These are phyloP conservation scores for Drosophila willistoni DNA, from an alignment of 1,140 invertebrate genomes.

Conservation along the genomic window DNA sequence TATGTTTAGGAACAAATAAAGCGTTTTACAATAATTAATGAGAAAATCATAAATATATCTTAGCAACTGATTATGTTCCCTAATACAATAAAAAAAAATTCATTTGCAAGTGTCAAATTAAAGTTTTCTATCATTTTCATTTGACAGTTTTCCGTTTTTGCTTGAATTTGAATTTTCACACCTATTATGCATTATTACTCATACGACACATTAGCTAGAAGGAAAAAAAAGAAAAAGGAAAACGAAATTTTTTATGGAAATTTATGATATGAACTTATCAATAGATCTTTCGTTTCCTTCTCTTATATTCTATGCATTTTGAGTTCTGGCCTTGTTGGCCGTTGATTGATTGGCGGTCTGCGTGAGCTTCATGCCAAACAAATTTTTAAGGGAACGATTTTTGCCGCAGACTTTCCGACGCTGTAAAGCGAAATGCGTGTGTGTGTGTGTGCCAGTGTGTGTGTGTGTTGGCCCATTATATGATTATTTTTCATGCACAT, in stretches of 20 bases:
- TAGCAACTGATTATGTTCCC: no score
- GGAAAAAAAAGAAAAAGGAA: no score
- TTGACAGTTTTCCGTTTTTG: neutral
- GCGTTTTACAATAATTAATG: no score
- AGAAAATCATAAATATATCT: no score
- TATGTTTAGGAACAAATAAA: no score
- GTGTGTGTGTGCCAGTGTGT: constrained; percentile 32
- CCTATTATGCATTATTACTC: constrained; percentile 13
- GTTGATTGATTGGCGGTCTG: constrained; percentile 71
- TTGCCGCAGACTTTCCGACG: constrained; percentile 70
- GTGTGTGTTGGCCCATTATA: constrained; percentile 40
- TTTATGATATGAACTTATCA: constrained; percentile 76
- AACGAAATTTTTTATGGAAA: constrained; percentile 63
- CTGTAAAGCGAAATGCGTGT: constrained; percentile 28
- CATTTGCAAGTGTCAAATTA: no score
- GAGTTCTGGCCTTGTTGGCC: constrained; percentile 29
- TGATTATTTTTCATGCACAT: constrained; percentile 76
- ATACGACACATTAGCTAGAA: constrained; percentile 26
- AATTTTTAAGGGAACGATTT: constrained; percentile 43
- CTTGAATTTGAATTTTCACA: constrained; percentile 23
- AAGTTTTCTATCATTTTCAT: no score
- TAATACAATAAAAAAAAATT: no score
- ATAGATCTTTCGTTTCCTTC: constrained; percentile 46
- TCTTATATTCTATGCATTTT: no score
- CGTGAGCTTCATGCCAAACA: constrained; percentile 64